Evolutionary conservation across 2,113 vertebrate species (phyloP).

Genomic region (Genyomyrus donnyi): DNA sequence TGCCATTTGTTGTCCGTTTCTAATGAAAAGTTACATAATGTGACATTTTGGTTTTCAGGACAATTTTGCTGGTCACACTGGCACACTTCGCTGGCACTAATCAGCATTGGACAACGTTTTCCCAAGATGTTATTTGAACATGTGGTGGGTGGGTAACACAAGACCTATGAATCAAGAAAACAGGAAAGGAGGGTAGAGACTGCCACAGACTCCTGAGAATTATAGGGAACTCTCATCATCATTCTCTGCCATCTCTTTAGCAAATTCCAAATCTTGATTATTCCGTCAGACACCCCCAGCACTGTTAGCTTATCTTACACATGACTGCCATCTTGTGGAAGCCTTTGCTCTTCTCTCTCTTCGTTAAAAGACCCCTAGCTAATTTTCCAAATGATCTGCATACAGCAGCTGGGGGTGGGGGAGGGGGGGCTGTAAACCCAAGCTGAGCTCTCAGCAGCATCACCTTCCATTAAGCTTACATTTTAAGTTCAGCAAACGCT

Average conservation of each 20-base stretch:
- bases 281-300: neutral
- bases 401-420: neutral
- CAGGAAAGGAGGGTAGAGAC: neutral
- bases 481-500: neutral
- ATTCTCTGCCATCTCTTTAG: constrained; percentile 57
- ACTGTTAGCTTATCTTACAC: neutral
- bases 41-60: neutral
- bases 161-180: neutral
- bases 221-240: constrained; percentile 92
- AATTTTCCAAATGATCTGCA: neutral
- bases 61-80: neutral
- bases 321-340: neutral
- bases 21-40: neutral
- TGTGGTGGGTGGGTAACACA: neutral
- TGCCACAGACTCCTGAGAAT: constrained; percentile 30
- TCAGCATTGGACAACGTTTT: neutral
- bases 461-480: neutral
- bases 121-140: neutral
- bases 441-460: neutral
- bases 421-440: neutral
- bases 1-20: neutral
- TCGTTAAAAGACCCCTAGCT: neutral
- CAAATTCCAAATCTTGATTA: constrained; percentile 80
- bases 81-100: neutral
- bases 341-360: neutral